A percentile compares a stretch with the other conserved stretches of the same genome.
Evolutionary conservation across 2,797 vertebrate genomes (phyloP).

Genomic region (Fistularia tabacaria): DNA sequence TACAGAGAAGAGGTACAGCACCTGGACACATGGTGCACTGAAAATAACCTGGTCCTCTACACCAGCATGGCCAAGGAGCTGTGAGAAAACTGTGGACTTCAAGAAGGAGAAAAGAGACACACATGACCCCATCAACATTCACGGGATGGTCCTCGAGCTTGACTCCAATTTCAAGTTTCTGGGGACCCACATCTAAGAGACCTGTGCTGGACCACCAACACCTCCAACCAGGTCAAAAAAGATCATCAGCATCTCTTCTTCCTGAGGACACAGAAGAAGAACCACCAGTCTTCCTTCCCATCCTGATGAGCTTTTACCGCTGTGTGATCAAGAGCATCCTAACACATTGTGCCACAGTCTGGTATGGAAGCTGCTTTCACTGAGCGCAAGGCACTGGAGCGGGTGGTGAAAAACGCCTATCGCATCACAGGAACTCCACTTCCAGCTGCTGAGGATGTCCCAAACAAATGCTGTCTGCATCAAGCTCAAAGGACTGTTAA

Average conservation of each 20-base stretch:
- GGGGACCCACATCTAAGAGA: not conserved
- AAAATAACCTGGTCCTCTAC: not conserved
- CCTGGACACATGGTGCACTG: not conserved
- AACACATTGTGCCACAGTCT: too few species aligned
- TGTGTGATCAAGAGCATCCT: not conserved
- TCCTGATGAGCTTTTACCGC: slow-evolving; percentile 1
- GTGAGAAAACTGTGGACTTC: not conserved
- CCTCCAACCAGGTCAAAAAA: not conserved
- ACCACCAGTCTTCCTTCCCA: not conserved
- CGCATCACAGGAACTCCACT: too few species aligned
- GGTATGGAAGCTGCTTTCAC: too few species aligned
- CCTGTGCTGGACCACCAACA: not conserved
- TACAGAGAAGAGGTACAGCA: not conserved
- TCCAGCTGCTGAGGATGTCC: too few species aligned
- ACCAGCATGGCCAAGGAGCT: not conserved
- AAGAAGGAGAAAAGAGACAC: not conserved
- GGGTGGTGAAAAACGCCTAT: too few species aligned
- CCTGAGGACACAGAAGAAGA: not conserved
- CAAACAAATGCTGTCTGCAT: too few species aligned
- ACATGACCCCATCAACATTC: not conserved
- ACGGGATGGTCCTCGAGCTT: not conserved
- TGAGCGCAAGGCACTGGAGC: too few species aligned
- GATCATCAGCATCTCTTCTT: not conserved
- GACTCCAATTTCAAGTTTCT: not conserved
- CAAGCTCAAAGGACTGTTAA: too few species aligned